Conservation (phyloP, 2,113 vertebrate genomes). For the Entomyzon cyanotis region DNA sequence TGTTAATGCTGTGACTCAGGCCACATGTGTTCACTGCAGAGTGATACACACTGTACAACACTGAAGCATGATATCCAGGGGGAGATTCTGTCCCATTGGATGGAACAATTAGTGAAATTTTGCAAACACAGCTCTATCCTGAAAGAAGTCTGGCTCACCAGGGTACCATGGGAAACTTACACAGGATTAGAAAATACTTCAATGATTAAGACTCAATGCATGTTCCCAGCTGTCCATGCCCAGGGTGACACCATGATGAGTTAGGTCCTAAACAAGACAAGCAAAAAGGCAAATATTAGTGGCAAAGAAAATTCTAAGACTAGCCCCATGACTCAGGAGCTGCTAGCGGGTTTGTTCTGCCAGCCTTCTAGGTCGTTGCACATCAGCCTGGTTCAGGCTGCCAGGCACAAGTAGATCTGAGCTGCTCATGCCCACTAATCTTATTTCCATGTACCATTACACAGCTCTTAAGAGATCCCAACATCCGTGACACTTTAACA, state of each 20-base stretch:
- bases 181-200: not conserved
- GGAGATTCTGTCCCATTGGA: not conserved
- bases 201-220: not conserved
- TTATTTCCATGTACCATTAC: not conserved
- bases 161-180: not conserved
- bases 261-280: not conserved
- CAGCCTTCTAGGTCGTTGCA: not conserved
- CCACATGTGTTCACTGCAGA: rapidly evolving
- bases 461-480: not conserved
- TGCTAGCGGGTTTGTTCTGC: not conserved
- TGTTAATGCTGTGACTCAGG: not conserved
- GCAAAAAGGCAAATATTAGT: not conserved
- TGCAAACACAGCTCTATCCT: not conserved
- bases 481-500: not conserved
- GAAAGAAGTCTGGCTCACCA: not conserved
- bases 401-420: not conserved
- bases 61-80: not conserved
- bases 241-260: not conserved
- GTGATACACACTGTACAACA: not conserved
- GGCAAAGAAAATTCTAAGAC: not conserved
- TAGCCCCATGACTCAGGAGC: not conserved
- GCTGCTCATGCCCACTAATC: not conserved
- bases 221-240: not conserved
- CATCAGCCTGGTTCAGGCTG: not conserved
- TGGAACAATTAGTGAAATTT: not conserved